Conservation (phyloP, 2,888 invertebrate genomes). For the Eumerus sabulonum region DNA sequence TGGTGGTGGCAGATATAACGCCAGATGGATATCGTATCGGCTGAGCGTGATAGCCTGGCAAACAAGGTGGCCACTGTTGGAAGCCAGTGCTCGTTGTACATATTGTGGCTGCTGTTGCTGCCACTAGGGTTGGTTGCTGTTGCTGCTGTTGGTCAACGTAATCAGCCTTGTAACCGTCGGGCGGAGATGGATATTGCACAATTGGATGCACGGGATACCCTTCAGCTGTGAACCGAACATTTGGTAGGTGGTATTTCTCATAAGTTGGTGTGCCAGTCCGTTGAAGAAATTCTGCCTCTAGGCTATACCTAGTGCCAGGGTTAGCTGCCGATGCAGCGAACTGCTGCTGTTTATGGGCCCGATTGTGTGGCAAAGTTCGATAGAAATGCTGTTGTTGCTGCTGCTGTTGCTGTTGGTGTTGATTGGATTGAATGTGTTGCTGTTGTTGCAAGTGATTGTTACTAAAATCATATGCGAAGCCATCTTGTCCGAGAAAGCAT, state of each 20-base stretch:
- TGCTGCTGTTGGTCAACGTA: conserved; percentile 63
- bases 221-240: conserved; percentile 88
- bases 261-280: conserved; percentile 80
- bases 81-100: conserved; percentile 77
- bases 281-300: conserved; percentile 84
- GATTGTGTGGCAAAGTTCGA: conserved; percentile 88
- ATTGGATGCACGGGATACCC: conserved; percentile 84
- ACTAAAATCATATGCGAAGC: conserved; percentile 82
- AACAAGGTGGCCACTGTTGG: conserved; percentile 81
- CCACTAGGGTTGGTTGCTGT: conserved; percentile 50
- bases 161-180: conserved; percentile 83
- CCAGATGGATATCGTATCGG: conserved; percentile 75
- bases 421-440: conserved; percentile 71
- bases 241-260: conserved; percentile 80
- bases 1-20: conserved; percentile 54
- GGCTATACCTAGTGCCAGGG: conserved; percentile 81
- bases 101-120: conserved; percentile 55
- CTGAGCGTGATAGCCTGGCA: conserved; percentile 79
- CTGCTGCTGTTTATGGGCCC: conserved; percentile 78
- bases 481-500: conserved; percentile 88
- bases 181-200: conserved; percentile 84
- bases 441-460: conserved; percentile 77
- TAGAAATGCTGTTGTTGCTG: conserved; percentile 81
- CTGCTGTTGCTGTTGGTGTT: conserved; percentile 68
- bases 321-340: conserved; percentile 79